phyloP scores from a whole-genome alignment of 2,888 invertebrate genomes.

The Thyatira batis region DNA sequence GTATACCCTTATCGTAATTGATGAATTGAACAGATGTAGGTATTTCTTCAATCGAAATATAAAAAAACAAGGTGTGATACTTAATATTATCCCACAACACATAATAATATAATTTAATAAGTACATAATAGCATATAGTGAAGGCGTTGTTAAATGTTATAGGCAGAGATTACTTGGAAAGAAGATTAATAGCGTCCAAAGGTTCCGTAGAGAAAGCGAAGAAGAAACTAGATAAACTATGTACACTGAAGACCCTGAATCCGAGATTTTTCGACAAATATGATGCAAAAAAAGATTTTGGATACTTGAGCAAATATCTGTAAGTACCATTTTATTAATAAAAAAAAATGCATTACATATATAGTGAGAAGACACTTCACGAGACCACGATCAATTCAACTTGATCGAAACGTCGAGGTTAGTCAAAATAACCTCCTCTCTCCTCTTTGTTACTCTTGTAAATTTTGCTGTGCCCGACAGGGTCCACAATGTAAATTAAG shows the following conservation, averaged over 20 bases:
- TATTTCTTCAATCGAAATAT: too few relatives aligned
- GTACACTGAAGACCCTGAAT: constrained; percentile 41
- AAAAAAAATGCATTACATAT: too few relatives aligned
- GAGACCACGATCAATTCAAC: too few relatives aligned
- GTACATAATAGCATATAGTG: constrained; percentile 3
- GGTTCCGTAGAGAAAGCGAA: constrained; percentile 48
- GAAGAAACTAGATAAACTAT: constrained; percentile 40
- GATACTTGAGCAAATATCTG: constrained; percentile 7
- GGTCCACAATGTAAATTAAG: too few relatives aligned
- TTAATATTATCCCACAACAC: too few relatives aligned
- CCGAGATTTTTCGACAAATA: constrained; percentile 34
- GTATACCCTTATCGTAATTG: not conserved
- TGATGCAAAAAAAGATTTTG: constrained; percentile 23
- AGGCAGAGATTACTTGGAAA: constrained; percentile 45
- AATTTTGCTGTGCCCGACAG: too few relatives aligned
- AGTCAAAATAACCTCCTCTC: too few relatives aligned
- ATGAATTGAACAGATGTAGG: too few relatives aligned
- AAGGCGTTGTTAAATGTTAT: constrained; percentile 18
- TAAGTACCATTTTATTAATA: constrained; percentile 5
- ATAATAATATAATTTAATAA: not conserved
- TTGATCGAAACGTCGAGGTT: too few relatives aligned
- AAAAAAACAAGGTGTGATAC: too few relatives aligned
- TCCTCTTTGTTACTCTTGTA: too few relatives aligned
- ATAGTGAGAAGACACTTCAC: too few relatives aligned
- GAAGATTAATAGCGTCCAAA: constrained; percentile 31